A percentile compares a stretch with the other conserved stretches of the same genome.
phyloP scores from a whole-genome alignment of 2,797 vertebrate genomes.

The Lagorchestes hirsutus region DNA sequence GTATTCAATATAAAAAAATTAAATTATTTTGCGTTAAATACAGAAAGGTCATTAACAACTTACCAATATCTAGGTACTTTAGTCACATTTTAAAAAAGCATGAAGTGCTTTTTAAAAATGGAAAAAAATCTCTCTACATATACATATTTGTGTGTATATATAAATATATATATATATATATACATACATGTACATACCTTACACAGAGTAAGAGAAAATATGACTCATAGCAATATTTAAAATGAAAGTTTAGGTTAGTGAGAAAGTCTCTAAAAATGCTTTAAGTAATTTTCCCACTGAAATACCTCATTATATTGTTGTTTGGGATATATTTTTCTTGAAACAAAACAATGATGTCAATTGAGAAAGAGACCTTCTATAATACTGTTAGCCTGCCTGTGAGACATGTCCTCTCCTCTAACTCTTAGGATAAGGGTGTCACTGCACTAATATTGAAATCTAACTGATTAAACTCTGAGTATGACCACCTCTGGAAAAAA shows the following conservation, averaged over 20 bases:
- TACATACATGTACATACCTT: neutral
- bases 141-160: neutral
- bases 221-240: slow-evolving; percentile 26
- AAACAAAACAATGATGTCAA: neutral
- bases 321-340: slow-evolving; percentile 15
- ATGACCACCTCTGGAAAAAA: neutral
- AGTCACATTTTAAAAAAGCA: neutral
- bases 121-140: neutral
- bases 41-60: neutral
- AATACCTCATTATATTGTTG: neutral
- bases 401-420: neutral
- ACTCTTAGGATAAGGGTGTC: neutral
- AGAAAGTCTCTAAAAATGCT: neutral
- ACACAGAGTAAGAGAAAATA: neutral
- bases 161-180: neutral
- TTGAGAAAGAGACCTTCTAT: neutral
- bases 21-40: neutral
- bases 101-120: neutral
- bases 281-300: slow-evolving; percentile 23
- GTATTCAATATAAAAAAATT: neutral
- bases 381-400: neutral
- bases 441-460: neutral
- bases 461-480: neutral
- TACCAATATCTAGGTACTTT: neutral
- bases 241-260: slow-evolving; percentile 22